Percentiles rank a stretch among this genome's conserved stretches.
Evolutionary conservation across 23 tunicate genomes (phyloP).

Genomic region (Botrylloides violaceus): DNA sequence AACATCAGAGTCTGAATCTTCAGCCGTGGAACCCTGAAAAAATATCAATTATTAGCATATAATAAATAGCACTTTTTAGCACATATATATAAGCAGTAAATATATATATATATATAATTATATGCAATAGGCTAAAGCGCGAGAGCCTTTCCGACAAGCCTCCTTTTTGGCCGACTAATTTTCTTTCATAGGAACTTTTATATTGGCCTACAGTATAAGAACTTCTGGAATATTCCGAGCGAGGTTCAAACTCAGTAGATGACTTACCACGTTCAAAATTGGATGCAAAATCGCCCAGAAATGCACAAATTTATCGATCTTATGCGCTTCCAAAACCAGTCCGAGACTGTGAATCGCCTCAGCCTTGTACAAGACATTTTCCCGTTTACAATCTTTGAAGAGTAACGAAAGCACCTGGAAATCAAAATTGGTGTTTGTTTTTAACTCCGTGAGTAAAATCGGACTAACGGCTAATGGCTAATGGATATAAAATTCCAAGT

Average conservation of each 20-base stretch:
- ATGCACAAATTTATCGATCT: constrained; percentile 29
- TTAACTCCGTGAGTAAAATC: too few relatives aligned
- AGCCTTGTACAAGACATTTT: constrained; percentile 26
- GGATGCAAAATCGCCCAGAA: constrained; percentile 35
- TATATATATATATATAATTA: not conserved
- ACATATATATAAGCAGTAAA: not conserved
- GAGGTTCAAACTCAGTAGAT: too few relatives aligned
- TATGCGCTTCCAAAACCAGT: constrained; percentile 23
- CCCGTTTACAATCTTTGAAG: constrained; percentile 37
- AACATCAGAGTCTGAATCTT: constrained; percentile 4
- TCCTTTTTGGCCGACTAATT: too few relatives aligned
- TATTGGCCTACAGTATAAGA: too few relatives aligned
- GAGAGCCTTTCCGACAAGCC: too few relatives aligned
- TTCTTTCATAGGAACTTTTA: too few relatives aligned
- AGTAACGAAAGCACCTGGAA: constrained; percentile 29
- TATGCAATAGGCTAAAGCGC: too few relatives aligned
- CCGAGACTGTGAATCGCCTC: constrained; percentile 34
- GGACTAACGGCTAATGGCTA: not conserved
- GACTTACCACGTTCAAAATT: constrained; percentile 25
- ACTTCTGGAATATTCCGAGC: too few relatives aligned
- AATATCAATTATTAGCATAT: too few relatives aligned
- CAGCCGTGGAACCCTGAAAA: not conserved
- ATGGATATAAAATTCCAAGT: not conserved
- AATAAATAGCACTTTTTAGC: too few relatives aligned
- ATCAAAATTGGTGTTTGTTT: not conserved